A percentile compares a stretch with the other conserved stretches of the same genome.
Evolutionary conservation across 1,140 invertebrate species (phyloP).

Genomic region (Papilio helenus): DNA sequence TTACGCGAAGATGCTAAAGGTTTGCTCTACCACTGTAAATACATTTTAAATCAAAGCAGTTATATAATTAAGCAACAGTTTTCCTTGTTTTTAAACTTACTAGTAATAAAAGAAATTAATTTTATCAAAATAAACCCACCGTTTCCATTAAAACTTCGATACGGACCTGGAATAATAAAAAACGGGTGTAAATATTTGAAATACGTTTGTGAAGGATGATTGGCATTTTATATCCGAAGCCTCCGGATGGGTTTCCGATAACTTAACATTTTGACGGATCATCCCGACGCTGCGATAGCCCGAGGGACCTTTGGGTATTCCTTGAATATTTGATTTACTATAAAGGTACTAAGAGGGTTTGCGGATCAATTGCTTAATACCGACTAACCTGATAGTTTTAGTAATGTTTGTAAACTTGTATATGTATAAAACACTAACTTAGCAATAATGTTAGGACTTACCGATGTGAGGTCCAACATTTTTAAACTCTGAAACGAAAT

Average conservation of each 20-base stretch:
- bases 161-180: constrained; percentile 44
- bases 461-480: constrained; percentile 25
- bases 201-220: constrained; percentile 1
- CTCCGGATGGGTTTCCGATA: neutral
- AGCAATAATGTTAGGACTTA: neutral
- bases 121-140: constrained; percentile 45
- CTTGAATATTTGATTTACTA: constrained; percentile 18
- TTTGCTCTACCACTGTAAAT: no score
- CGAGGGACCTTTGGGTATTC: constrained; percentile 6
- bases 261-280: constrained; percentile 11
- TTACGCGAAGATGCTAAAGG: no score
- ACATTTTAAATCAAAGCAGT: no score
- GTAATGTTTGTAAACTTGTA: no score
- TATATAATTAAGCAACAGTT: no score
- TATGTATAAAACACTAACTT: no score
- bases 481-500: constrained; percentile 39
- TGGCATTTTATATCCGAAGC: neutral
- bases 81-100: no score
- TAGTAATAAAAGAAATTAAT: no score
- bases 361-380: neutral
- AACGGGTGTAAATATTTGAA: constrained; percentile 30
- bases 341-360: constrained; percentile 20
- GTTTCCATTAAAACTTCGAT: constrained; percentile 50
- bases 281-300: neutral
- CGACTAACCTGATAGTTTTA: neutral